A percentile compares a stretch with the other conserved stretches of the same genome.
phyloP scores from a whole-genome alignment of 2,888 invertebrate species.

The Luffia ferchaultella region DNA sequence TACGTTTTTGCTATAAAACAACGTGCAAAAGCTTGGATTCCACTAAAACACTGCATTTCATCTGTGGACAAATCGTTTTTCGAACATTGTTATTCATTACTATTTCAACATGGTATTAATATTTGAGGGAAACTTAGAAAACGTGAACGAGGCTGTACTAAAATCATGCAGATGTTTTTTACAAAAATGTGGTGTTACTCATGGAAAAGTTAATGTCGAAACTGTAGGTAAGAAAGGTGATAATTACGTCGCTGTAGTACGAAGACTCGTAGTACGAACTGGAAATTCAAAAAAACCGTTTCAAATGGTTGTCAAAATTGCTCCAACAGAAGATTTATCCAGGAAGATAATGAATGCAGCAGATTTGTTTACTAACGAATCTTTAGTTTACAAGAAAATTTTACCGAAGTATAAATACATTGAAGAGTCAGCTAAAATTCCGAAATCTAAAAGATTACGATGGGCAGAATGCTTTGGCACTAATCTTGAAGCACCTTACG shows the following conservation, averaged over 20 bases:
- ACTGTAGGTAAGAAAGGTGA: slow-evolving; percentile 15
- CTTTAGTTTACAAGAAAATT: slow-evolving; percentile 24
- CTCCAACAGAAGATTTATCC: slow-evolving; percentile 19
- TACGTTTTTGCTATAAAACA: too few species aligned
- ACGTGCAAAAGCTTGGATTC: too few species aligned
- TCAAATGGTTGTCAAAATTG: slow-evolving; percentile 31
- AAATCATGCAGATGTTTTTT: slow-evolving; percentile 4
- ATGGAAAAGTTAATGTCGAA: slow-evolving; percentile 12
- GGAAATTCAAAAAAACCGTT: slow-evolving; percentile 17
- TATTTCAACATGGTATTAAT: slow-evolving; percentile 1
- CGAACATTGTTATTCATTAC: too few species aligned
- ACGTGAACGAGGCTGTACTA: background rate
- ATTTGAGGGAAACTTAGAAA: slow-evolving; percentile 1
- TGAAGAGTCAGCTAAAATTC: slow-evolving; percentile 20
- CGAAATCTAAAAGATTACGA: slow-evolving; percentile 22
- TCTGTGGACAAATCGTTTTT: too few species aligned
- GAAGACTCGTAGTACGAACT: slow-evolving; percentile 9
- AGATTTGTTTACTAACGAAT: slow-evolving; percentile 26
- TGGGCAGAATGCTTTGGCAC: slow-evolving; percentile 28
- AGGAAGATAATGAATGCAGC: slow-evolving; percentile 16
- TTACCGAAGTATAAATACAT: slow-evolving; percentile 25
- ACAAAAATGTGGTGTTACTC: slow-evolving; percentile 8
- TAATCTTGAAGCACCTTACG: slow-evolving; percentile 21
- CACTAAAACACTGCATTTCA: too few species aligned
- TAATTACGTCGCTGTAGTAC: slow-evolving; percentile 16